A percentile compares a stretch with the other conserved stretches of the same genome.
These are phyloP conservation scores for Cryptophagus acutangulus DNA, from an alignment of 2,888 invertebrate species.

Conservation along the genomic window DNA sequence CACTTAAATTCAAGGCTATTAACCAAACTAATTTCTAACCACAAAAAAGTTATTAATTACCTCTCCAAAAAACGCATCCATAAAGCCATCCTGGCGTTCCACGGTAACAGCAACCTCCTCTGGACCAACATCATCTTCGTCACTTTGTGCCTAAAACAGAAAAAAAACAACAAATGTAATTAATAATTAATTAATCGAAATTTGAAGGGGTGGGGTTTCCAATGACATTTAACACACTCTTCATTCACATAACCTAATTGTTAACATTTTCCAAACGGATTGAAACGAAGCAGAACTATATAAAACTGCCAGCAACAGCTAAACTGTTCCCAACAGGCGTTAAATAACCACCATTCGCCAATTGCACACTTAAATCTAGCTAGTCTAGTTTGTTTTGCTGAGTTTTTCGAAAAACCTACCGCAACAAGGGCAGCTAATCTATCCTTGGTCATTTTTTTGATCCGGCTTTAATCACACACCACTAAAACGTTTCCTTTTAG, in stretches of 20 bases:
- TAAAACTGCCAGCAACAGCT: conserved; percentile 28
- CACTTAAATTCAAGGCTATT: too few species aligned
- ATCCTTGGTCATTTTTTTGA: conserved; percentile 91
- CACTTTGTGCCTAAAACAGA: conserved; percentile 85
- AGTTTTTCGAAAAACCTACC: conserved; percentile 68
- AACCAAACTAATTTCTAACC: too few species aligned
- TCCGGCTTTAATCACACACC: conserved; percentile 53
- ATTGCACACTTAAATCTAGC: too few species aligned
- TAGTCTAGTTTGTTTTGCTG: too few species aligned
- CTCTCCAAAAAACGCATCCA: conserved; percentile 99
- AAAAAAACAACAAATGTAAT: conserved; percentile 6
- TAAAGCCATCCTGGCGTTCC: conserved; percentile 88
- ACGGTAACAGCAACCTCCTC: conserved; percentile 96
- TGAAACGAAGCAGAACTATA: too few species aligned
- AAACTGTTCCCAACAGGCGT: too few species aligned
- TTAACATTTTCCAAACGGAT: conserved; percentile 20
- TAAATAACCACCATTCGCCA: too few species aligned
- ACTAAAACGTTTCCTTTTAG: conserved; percentile 61
- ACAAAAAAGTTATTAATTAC: conserved; percentile 52
- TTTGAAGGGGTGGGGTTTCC: conserved; percentile 38
- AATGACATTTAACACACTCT: conserved; percentile 28
- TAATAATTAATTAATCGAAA: not conserved
- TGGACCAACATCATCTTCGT: conserved; percentile 91
- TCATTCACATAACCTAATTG: conserved; percentile 38
- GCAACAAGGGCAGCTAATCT: conserved; percentile 95